phyloP scores from a whole-genome alignment of 2,888 invertebrate species.

The Ormyrus labotus region DNA sequence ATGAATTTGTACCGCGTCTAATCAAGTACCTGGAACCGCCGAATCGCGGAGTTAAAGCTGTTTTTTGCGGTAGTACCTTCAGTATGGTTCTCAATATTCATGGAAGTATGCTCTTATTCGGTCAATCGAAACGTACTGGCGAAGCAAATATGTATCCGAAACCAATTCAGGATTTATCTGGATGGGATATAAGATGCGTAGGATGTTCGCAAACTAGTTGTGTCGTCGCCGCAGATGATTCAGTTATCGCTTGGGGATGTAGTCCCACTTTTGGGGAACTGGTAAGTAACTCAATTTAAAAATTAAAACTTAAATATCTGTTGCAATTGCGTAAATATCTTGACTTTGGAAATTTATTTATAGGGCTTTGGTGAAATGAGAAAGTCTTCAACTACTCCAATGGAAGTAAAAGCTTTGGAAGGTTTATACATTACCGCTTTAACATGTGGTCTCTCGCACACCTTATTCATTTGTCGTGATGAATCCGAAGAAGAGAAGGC shows the following conservation, averaged over 20 bases:
- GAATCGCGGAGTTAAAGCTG: constrained; percentile 87
- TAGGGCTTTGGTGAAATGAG: constrained; percentile 93
- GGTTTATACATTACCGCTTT: constrained; percentile 87
- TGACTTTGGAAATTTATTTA: constrained; percentile 24
- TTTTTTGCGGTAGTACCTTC: constrained; percentile 91
- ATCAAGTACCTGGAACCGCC: constrained; percentile 93
- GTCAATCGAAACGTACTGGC: constrained; percentile 93
- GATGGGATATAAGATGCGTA: constrained; percentile 92
- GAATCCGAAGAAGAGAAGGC: constrained; percentile 82
- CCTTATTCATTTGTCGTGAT: constrained; percentile 83
- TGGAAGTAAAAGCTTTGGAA: constrained; percentile 88
- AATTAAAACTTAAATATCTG: not conserved
- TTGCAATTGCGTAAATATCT: not conserved
- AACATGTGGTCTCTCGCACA: constrained; percentile 91
- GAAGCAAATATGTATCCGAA: constrained; percentile 98
- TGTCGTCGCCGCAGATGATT: constrained; percentile 92
- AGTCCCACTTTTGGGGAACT: constrained; percentile 95
- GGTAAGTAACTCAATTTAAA: constrained; percentile 76
- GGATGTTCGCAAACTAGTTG: constrained; percentile 90
- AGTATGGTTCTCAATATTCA: constrained; percentile 88
- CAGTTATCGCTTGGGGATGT: constrained; percentile 94
- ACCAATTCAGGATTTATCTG: constrained; percentile 93
- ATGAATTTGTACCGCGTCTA: constrained; percentile 89
- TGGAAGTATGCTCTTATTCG: constrained; percentile 81
- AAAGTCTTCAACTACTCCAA: constrained; percentile 91